Percentiles rank a stretch among this genome's conserved stretches.
Conservation (phyloP, 2,888 invertebrate genomes). For the Zaprionus lineosus region DNA sequence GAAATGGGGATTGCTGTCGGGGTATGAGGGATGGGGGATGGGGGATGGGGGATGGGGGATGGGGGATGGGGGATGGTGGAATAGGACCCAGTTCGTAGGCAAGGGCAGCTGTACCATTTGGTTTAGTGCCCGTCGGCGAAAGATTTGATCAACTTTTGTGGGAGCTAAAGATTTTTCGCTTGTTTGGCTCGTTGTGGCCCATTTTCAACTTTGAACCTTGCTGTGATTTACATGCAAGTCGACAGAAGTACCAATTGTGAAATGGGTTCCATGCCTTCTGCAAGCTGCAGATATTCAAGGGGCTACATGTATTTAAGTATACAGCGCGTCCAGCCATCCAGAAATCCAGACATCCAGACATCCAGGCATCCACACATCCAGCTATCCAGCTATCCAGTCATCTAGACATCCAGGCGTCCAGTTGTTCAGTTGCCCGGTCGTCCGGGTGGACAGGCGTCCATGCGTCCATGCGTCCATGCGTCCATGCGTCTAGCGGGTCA, state of each 20-base stretch:
- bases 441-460: not conserved
- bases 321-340: no score
- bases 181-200: slow-evolving; percentile 41
- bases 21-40: not conserved
- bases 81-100: no score
- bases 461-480: not conserved
- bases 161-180: slow-evolving; percentile 57
- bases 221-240: slow-evolving; percentile 67
- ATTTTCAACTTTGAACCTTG: slow-evolving; percentile 71
- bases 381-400: no score
- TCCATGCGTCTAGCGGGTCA: not conserved
- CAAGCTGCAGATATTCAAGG: no score
- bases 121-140: slow-evolving; percentile 30
- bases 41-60: not conserved
- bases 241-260: slow-evolving; percentile 13
- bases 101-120: not conserved
- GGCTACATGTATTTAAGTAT: no score
- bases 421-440: no score
- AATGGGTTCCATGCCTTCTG: no score
- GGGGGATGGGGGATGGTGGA: not conserved
- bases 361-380: no score
- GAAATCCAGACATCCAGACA: no score
- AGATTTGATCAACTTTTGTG: slow-evolving; percentile 64
- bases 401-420: no score
- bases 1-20: not conserved